These are phyloP conservation scores for Argyresthia goedartella DNA, from an alignment of 2,888 invertebrate species.

Conservation along the genomic window DNA sequence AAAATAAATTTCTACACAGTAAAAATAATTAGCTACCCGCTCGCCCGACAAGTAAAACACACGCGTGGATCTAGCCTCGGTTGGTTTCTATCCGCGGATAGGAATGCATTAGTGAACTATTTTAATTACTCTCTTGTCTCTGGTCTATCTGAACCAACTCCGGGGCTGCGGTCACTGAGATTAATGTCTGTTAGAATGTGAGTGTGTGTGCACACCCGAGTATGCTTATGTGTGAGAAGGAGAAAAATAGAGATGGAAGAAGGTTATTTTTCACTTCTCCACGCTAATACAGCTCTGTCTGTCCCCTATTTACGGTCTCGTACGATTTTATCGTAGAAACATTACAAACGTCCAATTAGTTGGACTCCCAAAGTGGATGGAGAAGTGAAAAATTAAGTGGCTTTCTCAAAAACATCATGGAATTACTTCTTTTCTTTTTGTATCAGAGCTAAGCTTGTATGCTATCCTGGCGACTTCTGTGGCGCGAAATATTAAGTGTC, in stretches of 20 bases:
- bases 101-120: slow-evolving; percentile 21
- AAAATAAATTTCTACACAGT: neutral
- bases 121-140: slow-evolving; percentile 21
- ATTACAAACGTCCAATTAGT: no score
- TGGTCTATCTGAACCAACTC: slow-evolving; percentile 4
- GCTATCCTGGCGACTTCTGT: no score
- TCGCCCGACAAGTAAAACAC: neutral
- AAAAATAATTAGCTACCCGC: neutral
- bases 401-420: no score
- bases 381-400: neutral
- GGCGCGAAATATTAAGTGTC: no score
- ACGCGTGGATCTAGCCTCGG: neutral
- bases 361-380: neutral
- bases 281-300: no score
- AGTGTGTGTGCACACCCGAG: neutral
- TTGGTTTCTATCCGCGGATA: neutral
- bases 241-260: neutral
- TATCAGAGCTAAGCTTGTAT: no score
- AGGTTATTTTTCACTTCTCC: neutral
- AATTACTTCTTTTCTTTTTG: no score
- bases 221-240: neutral
- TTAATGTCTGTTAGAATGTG: neutral
- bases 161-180: neutral
- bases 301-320: no score
- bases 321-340: no score